These are phyloP conservation scores for Noctua pronuba DNA, from an alignment of 2,888 invertebrate species.

Conservation along the genomic window DNA sequence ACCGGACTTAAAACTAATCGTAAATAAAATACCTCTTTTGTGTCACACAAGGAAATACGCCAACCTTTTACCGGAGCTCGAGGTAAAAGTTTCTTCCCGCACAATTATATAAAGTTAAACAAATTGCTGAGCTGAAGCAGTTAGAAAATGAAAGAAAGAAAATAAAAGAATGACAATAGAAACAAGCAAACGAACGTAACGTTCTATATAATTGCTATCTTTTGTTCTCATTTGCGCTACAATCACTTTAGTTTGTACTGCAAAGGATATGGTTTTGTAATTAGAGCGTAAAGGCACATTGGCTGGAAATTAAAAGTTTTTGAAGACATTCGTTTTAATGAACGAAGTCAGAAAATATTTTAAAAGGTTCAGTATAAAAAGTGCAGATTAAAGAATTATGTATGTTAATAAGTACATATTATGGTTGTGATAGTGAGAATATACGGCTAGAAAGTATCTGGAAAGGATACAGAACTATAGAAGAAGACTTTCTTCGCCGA, in stretches of 20 bases:
- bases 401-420: background rate
- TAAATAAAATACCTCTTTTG: slow-evolving; percentile 24
- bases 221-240: slow-evolving; percentile 52
- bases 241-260: slow-evolving; percentile 45
- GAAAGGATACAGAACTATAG: no score
- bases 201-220: slow-evolving; percentile 49
- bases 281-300: slow-evolving; percentile 39
- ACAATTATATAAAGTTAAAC: slow-evolving; percentile 46
- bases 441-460: background rate
- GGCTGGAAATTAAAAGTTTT: slow-evolving; percentile 36
- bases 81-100: slow-evolving; percentile 32
- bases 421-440: background rate
- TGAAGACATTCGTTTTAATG: slow-evolving; percentile 14
- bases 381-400: no score
- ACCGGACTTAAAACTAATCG: slow-evolving; percentile 4
- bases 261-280: slow-evolving; percentile 44
- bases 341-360: background rate
- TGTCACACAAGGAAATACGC: slow-evolving; percentile 14
- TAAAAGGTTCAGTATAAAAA: no score
- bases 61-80: slow-evolving; percentile 18
- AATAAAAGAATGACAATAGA: slow-evolving; percentile 47
- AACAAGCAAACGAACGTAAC: slow-evolving; percentile 44
- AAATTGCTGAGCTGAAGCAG: slow-evolving; percentile 33
- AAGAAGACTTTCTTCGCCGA: background rate
- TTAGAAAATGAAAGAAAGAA: slow-evolving; percentile 36